Conservation (phyloP, 37 sponge, comb jelly and placozoan species). For the Ianthella basta region DNA sequence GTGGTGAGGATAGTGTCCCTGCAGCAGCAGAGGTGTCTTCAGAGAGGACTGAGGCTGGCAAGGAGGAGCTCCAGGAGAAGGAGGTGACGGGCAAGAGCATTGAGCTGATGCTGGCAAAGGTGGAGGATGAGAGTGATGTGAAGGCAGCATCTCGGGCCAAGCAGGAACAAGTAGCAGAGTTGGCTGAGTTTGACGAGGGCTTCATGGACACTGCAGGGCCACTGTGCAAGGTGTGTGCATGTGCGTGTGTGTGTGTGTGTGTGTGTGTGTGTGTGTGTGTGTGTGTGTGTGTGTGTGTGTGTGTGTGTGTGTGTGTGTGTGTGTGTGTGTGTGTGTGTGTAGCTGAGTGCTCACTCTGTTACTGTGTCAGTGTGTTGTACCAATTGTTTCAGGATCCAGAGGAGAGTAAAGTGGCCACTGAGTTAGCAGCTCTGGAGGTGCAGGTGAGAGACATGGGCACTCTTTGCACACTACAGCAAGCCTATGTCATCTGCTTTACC, state of each 20-base stretch:
- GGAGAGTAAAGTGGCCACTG: conserved; percentile 7
- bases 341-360: neutral
- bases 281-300: neutral
- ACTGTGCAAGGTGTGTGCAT: neutral
- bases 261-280: too few species aligned
- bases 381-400: conserved; percentile 5
- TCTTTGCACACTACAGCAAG: neutral
- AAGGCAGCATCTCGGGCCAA: conserved; percentile 78
- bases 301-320: neutral
- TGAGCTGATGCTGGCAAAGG: conserved; percentile 72
- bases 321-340: too few species aligned
- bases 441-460: conserved; percentile 17
- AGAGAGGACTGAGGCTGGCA: neutral
- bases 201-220: conserved; percentile 40
- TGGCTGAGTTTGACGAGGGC: conserved; percentile 91
- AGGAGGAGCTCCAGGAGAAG: conserved; percentile 11
- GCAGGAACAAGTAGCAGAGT: conserved; percentile 89
- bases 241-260: too few species aligned
- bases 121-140: conserved; percentile 89
- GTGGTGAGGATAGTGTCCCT: neutral
- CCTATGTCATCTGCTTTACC: too few species aligned
- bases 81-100: conserved; percentile 23
- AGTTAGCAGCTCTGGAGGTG: conserved; percentile 22
- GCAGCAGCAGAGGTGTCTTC: neutral
- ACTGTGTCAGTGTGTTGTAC: neutral